phyloP scores from a whole-genome alignment of 2,113 vertebrate species.

The Kobus ellipsiprymnus region DNA sequence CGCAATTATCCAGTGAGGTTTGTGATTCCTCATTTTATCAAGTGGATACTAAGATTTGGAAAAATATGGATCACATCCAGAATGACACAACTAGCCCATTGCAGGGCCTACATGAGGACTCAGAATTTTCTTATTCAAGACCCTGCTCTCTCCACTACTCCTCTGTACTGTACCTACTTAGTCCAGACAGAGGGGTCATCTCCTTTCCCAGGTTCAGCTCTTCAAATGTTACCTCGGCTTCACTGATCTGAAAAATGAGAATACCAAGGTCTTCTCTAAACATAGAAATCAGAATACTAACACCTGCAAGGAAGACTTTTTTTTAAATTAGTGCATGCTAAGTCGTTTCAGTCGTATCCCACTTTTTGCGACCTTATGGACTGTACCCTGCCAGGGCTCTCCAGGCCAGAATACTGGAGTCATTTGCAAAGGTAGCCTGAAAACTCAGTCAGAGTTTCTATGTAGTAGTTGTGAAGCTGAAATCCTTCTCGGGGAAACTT shows the following conservation, averaged over 20 bases:
- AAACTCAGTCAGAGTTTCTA: background rate
- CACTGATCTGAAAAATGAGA: constrained; percentile 64
- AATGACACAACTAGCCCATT: background rate
- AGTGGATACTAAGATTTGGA: background rate
- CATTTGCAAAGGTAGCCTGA: background rate
- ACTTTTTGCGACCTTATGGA: background rate
- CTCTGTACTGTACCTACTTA: background rate
- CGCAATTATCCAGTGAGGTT: background rate
- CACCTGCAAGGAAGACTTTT: background rate
- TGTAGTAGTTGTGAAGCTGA: background rate
- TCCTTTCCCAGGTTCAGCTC: background rate
- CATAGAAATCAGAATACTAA: background rate
- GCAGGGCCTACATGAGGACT: background rate
- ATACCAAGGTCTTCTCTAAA: constrained; percentile 26
- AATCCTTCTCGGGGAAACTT: background rate
- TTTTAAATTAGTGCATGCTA: background rate
- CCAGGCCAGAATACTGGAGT: background rate
- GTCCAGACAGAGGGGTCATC: background rate
- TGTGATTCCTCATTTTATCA: background rate
- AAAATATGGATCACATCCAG: background rate
- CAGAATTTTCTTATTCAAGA: background rate
- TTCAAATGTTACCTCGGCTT: background rate
- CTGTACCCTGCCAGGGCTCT: rapidly evolving
- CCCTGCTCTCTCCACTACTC: background rate
- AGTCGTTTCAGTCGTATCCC: background rate